A percentile compares a stretch with the other conserved stretches of the same genome.
Conservation (phyloP, 2,797 vertebrate species). For the Rhabdomys pumilio region DNA sequence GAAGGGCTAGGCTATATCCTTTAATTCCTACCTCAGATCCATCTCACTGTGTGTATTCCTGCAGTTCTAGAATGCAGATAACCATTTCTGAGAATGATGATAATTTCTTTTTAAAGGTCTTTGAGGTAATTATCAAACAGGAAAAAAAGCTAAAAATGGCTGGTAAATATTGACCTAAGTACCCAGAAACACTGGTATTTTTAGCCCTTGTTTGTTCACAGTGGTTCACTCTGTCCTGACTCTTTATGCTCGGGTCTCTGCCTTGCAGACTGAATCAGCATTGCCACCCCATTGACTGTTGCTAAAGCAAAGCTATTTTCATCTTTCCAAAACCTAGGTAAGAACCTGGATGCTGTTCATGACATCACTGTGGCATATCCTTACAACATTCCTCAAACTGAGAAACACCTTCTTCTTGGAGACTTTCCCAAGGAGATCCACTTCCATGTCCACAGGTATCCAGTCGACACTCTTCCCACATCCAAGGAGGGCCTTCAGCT, state of each 20-base stretch:
- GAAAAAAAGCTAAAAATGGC: constrained; percentile 31
- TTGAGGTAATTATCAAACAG: constrained; percentile 69
- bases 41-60: constrained; percentile 18
- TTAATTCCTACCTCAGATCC: constrained; percentile 53
- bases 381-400: constrained; percentile 97
- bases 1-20: background rate
- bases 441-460: constrained; percentile 95
- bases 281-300: background rate
- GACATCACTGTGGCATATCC: constrained; percentile 99
- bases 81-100: constrained; percentile 35
- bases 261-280: constrained; percentile 5
- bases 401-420: constrained; percentile 95
- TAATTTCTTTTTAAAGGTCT: constrained; percentile 72
- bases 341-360: constrained; percentile 97
- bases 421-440: constrained; percentile 97
- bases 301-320: constrained; percentile 42
- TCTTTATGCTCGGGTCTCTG: background rate
- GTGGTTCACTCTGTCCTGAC: background rate
- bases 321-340: constrained; percentile 89
- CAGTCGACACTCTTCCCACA: constrained; percentile 91
- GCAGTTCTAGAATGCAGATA: constrained; percentile 56
- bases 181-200: constrained; percentile 6
- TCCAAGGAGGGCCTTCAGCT: constrained; percentile 92
- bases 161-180: constrained; percentile 65
- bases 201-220: constrained; percentile 22